phyloP scores from a whole-genome alignment of 1,140 invertebrate genomes.

The Stenopsyche tienmushanensis region DNA sequence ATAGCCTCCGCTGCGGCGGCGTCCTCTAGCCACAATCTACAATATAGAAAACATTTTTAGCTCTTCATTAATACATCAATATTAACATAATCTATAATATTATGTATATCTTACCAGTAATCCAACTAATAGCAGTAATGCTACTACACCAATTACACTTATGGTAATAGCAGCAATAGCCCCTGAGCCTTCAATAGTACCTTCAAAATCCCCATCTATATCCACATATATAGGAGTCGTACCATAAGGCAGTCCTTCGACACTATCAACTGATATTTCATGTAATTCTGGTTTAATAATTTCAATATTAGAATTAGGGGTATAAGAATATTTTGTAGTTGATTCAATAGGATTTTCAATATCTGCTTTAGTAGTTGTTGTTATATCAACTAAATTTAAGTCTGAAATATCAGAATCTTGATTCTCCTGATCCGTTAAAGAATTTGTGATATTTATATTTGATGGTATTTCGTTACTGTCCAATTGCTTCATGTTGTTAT shows the following conservation, averaged over 20 bases:
- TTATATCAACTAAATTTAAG: not conserved
- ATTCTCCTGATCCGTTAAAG: constrained; percentile 14
- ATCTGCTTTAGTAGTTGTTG: constrained; percentile 1
- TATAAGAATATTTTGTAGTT: not conserved
- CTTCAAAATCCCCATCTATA: constrained; percentile 25
- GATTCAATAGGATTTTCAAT: not conserved
- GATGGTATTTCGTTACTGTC: constrained; percentile 21
- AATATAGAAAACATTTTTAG: constrained; percentile 7
- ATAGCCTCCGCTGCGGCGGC: constrained; percentile 62
- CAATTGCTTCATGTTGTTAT: constrained; percentile 13
- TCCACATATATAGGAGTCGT: constrained; percentile 15
- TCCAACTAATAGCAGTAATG: constrained; percentile 63
- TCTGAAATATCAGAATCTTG: constrained; percentile 23
- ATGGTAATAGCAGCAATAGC: constrained; percentile 58
- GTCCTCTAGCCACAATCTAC: constrained; percentile 43
- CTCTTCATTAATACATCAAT: constrained; percentile 73
- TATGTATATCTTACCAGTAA: constrained; percentile 60
- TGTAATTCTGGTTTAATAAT: constrained; percentile 28
- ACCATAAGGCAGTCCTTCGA: not conserved
- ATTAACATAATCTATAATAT: constrained; percentile 56
- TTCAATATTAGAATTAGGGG: constrained; percentile 30
- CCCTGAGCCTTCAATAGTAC: constrained; percentile 25
- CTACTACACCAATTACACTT: constrained; percentile 56
- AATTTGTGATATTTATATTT: constrained; percentile 11
- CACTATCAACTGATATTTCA: not conserved